Conservation (phyloP, 2,797 vertebrate species). For the Pogoniulus pusillus region DNA sequence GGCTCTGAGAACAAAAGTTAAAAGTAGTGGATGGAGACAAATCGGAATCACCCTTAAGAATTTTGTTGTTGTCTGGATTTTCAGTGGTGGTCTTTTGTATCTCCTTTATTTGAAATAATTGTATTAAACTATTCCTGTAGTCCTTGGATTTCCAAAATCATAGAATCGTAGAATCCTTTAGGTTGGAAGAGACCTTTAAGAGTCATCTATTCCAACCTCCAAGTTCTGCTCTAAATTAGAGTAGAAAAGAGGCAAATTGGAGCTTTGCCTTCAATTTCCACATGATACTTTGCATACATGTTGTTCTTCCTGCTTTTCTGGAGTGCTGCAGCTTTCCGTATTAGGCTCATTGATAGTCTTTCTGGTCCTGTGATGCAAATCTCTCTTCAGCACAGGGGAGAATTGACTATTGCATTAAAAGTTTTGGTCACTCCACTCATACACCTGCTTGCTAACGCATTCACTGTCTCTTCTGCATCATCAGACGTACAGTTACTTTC, state of each 20-base stretch:
- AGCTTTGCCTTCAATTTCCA: background rate
- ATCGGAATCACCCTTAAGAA: background rate
- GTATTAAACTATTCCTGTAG: background rate
- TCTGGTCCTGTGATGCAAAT: background rate
- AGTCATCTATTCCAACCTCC: too few species aligned
- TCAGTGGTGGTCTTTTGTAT: background rate
- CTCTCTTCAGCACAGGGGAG: background rate
- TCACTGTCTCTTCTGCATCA: background rate
- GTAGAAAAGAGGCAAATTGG: background rate
- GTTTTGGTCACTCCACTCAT: background rate
- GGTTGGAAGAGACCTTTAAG: too few species aligned
- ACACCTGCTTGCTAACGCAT: background rate
- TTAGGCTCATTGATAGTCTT: background rate
- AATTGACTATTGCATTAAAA: background rate
- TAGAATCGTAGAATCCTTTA: too few species aligned
- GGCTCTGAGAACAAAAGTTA: background rate
- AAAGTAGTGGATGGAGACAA: background rate
- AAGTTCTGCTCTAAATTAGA: too few species aligned
- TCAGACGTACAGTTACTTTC: background rate
- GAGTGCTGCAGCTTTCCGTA: background rate
- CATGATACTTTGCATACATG: background rate
- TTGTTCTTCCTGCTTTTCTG: background rate
- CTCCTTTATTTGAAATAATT: background rate
- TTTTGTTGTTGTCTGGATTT: background rate
- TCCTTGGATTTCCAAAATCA: background rate